Conservation (phyloP, 2,888 invertebrate genomes). For the Oxytorus armatus region DNA sequence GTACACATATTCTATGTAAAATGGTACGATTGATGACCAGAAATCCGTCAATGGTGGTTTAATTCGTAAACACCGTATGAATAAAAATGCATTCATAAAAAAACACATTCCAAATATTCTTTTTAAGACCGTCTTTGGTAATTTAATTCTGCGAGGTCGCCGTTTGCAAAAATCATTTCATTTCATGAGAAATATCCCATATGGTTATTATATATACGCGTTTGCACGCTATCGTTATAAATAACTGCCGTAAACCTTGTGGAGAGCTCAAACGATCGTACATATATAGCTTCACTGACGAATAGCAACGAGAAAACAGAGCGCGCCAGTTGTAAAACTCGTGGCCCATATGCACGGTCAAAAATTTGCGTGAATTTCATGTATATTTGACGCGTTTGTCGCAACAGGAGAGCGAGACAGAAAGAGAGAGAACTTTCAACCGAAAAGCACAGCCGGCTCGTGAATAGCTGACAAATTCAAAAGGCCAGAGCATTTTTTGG, state of each 20-base stretch:
- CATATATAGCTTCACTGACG: not conserved
- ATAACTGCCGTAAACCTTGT: not conserved
- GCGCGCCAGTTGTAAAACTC: slow-evolving; percentile 6
- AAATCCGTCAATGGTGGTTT: not conserved
- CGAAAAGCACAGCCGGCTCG: slow-evolving; percentile 8
- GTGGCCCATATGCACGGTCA: not conserved
- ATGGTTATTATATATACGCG: not conserved
- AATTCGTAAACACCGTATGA: not conserved
- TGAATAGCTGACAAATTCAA: slow-evolving; percentile 6
- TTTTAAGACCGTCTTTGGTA: no score
- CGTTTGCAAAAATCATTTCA: not conserved
- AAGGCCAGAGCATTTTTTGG: not conserved
- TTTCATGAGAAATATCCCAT: not conserved
- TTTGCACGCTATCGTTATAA: not conserved
- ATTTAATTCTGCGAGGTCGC: no score
- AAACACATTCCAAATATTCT: no score
- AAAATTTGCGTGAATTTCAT: not conserved
- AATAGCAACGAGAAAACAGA: slow-evolving; percentile 2
- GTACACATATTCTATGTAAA: not conserved
- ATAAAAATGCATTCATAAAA: no score
- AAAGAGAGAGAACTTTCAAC: not conserved
- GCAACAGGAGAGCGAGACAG: not conserved
- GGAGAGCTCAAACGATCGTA: not conserved
- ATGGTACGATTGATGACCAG: not conserved
- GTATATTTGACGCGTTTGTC: slow-evolving; percentile 7